Evolutionary conservation across 2,888 invertebrate species (phyloP), one percentile per base, ranked within the genome.

Genomic region (Lagria hirta): DNA sequence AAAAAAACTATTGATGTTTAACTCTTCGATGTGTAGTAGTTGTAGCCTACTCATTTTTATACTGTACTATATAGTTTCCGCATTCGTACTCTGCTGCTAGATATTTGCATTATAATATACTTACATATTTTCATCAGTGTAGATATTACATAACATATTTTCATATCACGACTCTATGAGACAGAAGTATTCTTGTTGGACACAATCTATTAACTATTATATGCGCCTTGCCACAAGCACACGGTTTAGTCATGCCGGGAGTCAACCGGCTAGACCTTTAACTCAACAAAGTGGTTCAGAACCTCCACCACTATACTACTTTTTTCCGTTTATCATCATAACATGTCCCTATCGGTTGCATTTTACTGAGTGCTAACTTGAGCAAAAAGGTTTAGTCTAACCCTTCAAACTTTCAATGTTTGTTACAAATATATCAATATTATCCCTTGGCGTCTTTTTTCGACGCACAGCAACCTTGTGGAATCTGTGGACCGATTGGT

Each of bases 31-130:
- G 69, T 70, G 66, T 68, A 68, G 66, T 68, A 68, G 68, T 61
- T 64, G 48, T 66, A 68, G 67, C 65, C 64, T 65, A 65, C 67
- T 68, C 68, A 68, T 69, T 70, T 70, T 71, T 69, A 68, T 70
- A 70, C 66, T 69, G 67, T 70, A 70, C 66, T 66, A 61, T 65
- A 68, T 67, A 64, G 62, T 62, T 61, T 62, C 60, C 57, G 62
- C 62, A 60, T 61, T 64, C 61, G 60, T 55, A 58, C 60, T 63
- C 60, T 58, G 65, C 65, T 62, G 62, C 65, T 65, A 65, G 61
- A 56, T 60, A 30, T 42, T 34, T 37, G 36, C 30, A 40, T 42
- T 41, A 47, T 38, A n/a, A n/a, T 43, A 47, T 47, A 49, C 41
- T 32, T 59, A 65, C 64, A 65, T 69, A 69, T 69, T 69, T 67